A percentile compares a stretch with the other conserved stretches of the same genome.
Evolutionary conservation across 2,797 vertebrate genomes (phyloP).

Genomic region (Telmatherina bonti): DNA sequence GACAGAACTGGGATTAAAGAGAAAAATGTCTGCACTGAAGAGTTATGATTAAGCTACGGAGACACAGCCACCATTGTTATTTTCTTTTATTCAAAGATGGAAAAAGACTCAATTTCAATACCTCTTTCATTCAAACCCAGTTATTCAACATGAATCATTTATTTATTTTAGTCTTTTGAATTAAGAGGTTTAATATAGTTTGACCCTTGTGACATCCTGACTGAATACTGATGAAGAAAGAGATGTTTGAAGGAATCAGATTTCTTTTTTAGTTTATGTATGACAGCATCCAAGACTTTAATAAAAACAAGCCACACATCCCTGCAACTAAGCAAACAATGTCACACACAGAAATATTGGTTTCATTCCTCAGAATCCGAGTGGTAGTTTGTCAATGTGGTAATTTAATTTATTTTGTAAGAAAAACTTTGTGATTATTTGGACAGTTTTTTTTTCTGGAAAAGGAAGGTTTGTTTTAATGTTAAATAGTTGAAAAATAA

Average conservation of each 20-base stretch:
- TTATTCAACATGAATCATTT: slow-evolving; percentile 32
- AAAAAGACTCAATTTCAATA: slow-evolving; percentile 45
- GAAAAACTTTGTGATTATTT: slow-evolving; percentile 34
- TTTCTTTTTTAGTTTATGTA: slow-evolving; percentile 34
- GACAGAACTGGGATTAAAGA: slow-evolving; percentile 35
- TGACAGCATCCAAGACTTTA: slow-evolving; percentile 26
- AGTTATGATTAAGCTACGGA: slow-evolving; percentile 46
- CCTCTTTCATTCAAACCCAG: slow-evolving; percentile 48
- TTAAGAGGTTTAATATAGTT: slow-evolving; percentile 59
- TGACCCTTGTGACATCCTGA: slow-evolving; percentile 56
- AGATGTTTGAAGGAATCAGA: slow-evolving; percentile 26
- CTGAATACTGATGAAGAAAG: slow-evolving; percentile 37
- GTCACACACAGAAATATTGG: slow-evolving; percentile 21
- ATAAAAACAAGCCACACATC: slow-evolving; percentile 1
- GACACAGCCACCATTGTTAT: slow-evolving; percentile 42
- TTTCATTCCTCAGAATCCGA: slow-evolving; percentile 42
- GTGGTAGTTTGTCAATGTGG: slow-evolving; percentile 58
- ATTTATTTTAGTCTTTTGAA: slow-evolving; percentile 56
- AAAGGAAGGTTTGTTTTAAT: slow-evolving; percentile 34
- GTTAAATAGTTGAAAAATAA: slow-evolving; percentile 41
- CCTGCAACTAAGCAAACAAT: slow-evolving; percentile 20
- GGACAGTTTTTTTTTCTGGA: slow-evolving; percentile 30
- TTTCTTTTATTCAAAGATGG: slow-evolving; percentile 22
- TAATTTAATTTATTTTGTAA: slow-evolving; percentile 49
- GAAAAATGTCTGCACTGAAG: slow-evolving; percentile 34